These are phyloP conservation scores for Conops quadrifasciatus DNA, from an alignment of 2,888 invertebrate species.

Conservation along the genomic window DNA sequence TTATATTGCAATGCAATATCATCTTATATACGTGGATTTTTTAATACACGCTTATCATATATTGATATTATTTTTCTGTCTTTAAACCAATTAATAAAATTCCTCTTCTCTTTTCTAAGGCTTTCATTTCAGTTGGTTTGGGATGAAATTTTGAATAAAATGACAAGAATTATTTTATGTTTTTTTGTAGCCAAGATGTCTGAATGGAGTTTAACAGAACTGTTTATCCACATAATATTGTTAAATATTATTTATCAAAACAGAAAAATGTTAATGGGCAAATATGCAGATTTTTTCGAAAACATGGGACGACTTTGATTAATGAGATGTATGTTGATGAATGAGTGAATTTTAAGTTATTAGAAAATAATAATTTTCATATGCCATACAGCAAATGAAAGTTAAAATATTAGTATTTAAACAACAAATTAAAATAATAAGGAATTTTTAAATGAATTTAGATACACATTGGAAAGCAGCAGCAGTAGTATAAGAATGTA, in stretches of 20 bases:
- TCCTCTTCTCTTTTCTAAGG: slow-evolving; percentile 65
- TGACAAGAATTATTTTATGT: not conserved
- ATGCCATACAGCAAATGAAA: not conserved
- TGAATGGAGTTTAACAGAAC: too few relatives aligned
- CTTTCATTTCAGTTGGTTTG: slow-evolving; percentile 46
- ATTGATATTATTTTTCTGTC: slow-evolving; percentile 40
- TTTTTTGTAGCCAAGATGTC: slow-evolving; percentile 27
- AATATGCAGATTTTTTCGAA: slow-evolving; percentile 19
- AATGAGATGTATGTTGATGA: not conserved
- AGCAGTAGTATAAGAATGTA: not conserved
- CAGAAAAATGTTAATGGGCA: slow-evolving; percentile 6
- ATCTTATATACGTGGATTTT: too few relatives aligned
- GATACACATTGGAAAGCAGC: not conserved
- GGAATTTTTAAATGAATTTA: not conserved
- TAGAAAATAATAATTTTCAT: not conserved
- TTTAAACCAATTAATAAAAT: slow-evolving; percentile 54
- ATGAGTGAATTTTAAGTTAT: not conserved
- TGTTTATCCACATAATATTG: not conserved
- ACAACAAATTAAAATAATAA: not conserved
- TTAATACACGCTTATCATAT: slow-evolving; percentile 11
- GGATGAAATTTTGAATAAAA: slow-evolving; percentile 38
- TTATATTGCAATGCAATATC: slow-evolving; percentile 30
- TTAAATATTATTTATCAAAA: not conserved
- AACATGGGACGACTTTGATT: not conserved
- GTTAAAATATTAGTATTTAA: slow-evolving; percentile 14